A percentile compares a stretch with the other conserved stretches of the same genome.
phyloP scores from a whole-genome alignment of 2,888 invertebrate genomes.

The Leucophora obtusa region DNA sequence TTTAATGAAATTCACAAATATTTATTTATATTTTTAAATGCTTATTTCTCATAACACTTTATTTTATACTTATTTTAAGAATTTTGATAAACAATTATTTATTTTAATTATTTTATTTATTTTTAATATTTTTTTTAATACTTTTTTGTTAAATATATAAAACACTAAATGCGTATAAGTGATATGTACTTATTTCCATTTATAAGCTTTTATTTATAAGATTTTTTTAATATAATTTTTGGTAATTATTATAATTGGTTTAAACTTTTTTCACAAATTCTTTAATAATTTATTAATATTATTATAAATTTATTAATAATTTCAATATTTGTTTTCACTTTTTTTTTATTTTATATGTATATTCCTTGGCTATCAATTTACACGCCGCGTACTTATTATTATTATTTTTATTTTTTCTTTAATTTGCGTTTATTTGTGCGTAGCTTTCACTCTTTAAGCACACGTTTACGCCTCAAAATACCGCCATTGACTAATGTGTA shows the following conservation, averaged over 20 bases:
- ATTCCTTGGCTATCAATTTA: neutral
- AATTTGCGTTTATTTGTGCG: neutral
- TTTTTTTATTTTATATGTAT: neutral
- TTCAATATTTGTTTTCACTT: conserved; percentile 8
- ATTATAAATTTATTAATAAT: no score
- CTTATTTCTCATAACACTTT: no score
- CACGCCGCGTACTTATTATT: no score
- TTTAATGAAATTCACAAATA: conserved; percentile 12
- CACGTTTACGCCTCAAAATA: conserved; percentile 64
- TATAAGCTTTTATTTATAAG: neutral
- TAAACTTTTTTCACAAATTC: neutral
- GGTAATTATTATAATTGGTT: neutral
- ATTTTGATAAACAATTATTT: neutral
- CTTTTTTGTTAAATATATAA: neutral
- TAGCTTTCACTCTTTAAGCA: conserved; percentile 9
- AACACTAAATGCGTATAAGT: conserved; percentile 9
- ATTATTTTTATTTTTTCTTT: no score
- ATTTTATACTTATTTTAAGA: neutral
- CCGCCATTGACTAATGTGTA: conserved; percentile 60
- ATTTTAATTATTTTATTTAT: neutral
- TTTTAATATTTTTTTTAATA: neutral
- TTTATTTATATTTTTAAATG: conserved; percentile 17
- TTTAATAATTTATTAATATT: neutral
- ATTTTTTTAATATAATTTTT: neutral
- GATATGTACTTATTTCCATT: conserved; percentile 36